Conservation (phyloP, 2,113 vertebrate genomes). For the Copsychus sechellarum region DNA sequence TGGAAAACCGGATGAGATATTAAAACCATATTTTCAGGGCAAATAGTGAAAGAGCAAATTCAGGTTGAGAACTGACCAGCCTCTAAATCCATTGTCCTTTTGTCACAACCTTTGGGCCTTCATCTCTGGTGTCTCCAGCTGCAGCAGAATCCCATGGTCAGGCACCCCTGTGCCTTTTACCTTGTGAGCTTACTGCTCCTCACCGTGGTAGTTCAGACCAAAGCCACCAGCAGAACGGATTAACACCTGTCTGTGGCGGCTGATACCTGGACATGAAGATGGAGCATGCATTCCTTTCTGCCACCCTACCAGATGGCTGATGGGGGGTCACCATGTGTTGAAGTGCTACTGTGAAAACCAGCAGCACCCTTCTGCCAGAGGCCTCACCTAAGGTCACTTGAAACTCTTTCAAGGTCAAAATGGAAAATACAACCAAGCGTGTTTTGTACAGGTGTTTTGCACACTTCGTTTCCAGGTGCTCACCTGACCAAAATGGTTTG, state of each 20-base stretch:
- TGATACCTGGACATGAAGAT: not conserved
- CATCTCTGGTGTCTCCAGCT: not conserved
- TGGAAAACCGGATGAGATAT: not conserved
- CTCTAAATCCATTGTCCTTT: not conserved
- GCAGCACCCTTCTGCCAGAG: not conserved
- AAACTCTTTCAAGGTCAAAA: not conserved
- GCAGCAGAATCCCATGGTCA: not conserved
- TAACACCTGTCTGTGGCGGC: fast-evolving
- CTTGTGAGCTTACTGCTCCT: not conserved
- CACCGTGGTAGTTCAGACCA: not conserved
- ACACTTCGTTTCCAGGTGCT: not conserved
- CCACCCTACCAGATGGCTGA: not conserved
- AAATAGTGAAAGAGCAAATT: not conserved
- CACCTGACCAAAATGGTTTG: not conserved
- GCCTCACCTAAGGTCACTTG: not conserved
- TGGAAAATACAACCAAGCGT: not conserved
- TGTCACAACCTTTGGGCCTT: not conserved
- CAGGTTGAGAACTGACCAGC: not conserved
- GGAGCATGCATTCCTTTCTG: not conserved
- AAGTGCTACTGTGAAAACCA: not conserved
- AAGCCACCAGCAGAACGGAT: not conserved
- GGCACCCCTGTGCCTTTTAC: not conserved
- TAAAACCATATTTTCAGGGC: not conserved
- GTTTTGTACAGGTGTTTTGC: not conserved
- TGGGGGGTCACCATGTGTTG: not conserved